Percentiles rank a stretch among this genome's conserved stretches.
Conservation (phyloP, 2,888 invertebrate species). For the Sphaerophoria taeniata region DNA sequence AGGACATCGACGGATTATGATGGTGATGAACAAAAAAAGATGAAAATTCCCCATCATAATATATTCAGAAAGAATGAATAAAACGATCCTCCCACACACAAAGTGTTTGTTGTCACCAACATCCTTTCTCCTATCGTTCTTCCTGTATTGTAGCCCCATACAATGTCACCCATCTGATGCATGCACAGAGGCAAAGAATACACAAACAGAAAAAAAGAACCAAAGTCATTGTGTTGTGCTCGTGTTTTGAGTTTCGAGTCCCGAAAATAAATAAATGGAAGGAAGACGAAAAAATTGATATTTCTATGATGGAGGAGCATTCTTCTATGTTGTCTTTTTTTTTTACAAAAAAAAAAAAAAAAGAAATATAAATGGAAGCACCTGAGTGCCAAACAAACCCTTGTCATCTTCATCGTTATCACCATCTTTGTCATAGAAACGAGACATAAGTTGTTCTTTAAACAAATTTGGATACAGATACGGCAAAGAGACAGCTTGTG, state of each 20-base stretch:
- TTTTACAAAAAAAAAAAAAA: conserved; percentile 16
- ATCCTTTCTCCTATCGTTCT: conserved; percentile 26
- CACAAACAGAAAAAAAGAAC: background rate
- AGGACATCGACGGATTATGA: conserved; percentile 31
- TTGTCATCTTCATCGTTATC: conserved; percentile 64
- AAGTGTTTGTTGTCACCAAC: conserved; percentile 41
- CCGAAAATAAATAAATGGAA: conserved; percentile 17
- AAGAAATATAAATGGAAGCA: conserved; percentile 54
- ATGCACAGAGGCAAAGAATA: conserved; percentile 5
- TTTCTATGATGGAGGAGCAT: conserved; percentile 49
- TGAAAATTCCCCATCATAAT: conserved; percentile 26
- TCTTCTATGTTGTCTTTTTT: conserved; percentile 24
- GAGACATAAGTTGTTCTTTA: conserved; percentile 39
- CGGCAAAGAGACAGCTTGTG: background rate
- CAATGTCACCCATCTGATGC: conserved; percentile 26
- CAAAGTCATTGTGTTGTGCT: conserved; percentile 31
- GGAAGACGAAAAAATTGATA: background rate
- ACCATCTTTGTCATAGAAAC: conserved; percentile 54
- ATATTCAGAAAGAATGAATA: conserved; percentile 1
- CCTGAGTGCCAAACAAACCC: conserved; percentile 52
- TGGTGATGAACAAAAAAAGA: background rate
- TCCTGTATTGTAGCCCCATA: conserved; percentile 32
- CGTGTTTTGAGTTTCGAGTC: conserved; percentile 1
- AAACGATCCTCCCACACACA: background rate
- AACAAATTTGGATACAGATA: conserved; percentile 27